These are phyloP conservation scores for Halcyon senegalensis DNA, from an alignment of 2,113 vertebrate species.

Conservation along the genomic window DNA sequence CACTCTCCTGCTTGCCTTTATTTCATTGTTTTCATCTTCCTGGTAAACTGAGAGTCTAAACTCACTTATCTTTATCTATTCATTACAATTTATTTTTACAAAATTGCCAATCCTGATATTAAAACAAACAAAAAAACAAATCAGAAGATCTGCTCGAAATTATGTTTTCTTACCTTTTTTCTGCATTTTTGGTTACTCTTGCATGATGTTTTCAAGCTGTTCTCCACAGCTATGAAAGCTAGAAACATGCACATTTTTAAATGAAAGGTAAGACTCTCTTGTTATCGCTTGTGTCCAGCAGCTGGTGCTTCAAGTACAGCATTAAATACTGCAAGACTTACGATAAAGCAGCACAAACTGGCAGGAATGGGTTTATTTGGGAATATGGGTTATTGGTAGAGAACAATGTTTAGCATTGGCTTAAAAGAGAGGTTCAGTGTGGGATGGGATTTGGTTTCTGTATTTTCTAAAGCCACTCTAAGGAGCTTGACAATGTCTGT, in stretches of 20 bases:
- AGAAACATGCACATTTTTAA: constrained; percentile 34
- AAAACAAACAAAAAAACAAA: not conserved
- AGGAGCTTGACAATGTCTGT: not conserved
- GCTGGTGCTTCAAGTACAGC: constrained; percentile 43
- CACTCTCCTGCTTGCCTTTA: constrained; percentile 33
- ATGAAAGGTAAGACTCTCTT: constrained; percentile 52
- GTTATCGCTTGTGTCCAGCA: constrained; percentile 57
- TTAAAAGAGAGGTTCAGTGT: not conserved
- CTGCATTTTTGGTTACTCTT: not conserved
- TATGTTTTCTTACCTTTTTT: not conserved
- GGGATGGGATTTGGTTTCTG: constrained; percentile 13
- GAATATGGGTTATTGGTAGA: constrained; percentile 28
- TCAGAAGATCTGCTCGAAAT: not conserved
- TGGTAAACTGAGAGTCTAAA: constrained; percentile 31
- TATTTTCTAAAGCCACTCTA: constrained; percentile 9
- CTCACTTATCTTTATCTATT: constrained; percentile 51
- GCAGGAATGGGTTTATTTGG: not conserved
- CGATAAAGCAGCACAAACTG: constrained; percentile 6
- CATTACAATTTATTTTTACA: not conserved
- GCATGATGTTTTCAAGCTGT: not conserved
- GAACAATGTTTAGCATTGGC: not conserved
- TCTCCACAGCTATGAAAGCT: constrained; percentile 7
- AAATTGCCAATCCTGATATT: not conserved
- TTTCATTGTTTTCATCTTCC: constrained; percentile 33
- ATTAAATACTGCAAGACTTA: constrained; percentile 35